Conservation (phyloP, 2,888 invertebrate species). For the Mayetiola destructor region DNA sequence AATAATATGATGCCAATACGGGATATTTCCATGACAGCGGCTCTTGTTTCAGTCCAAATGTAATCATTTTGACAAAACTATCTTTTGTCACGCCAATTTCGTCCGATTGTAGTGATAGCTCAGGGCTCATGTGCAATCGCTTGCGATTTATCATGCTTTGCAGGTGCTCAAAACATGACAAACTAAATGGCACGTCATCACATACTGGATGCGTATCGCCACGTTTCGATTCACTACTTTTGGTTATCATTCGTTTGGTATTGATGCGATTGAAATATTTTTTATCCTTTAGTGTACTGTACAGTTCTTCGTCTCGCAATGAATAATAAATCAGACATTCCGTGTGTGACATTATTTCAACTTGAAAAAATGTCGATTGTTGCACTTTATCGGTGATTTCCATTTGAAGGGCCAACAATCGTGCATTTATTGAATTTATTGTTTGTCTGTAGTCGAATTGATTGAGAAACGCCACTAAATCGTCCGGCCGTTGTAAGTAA, state of each 20-base stretch:
- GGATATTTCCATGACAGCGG: constrained; percentile 31
- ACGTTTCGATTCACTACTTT: not conserved
- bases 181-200: constrained; percentile 17
- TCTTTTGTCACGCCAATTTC: constrained; percentile 21
- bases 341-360: constrained; percentile 30
- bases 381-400: constrained; percentile 30
- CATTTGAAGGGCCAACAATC: constrained; percentile 24
- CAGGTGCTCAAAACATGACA: constrained; percentile 28
- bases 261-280: constrained; percentile 29
- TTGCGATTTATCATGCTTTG: constrained; percentile 24
- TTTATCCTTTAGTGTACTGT: constrained; percentile 23
- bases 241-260: constrained; percentile 20
- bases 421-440: constrained; percentile 28
- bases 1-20: constrained; percentile 31
- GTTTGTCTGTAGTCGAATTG: constrained; percentile 32
- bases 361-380: constrained; percentile 29
- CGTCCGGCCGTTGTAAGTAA: constrained; percentile 30
- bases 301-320: constrained; percentile 27
- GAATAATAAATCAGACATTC: constrained; percentile 29
- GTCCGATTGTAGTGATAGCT: constrained; percentile 25
- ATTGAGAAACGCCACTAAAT: constrained; percentile 30
- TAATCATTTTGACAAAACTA: constrained; percentile 18
- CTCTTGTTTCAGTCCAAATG: constrained; percentile 24
- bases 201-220: constrained; percentile 12
- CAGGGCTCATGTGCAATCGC: constrained; percentile 26